Evolutionary conservation across 2,113 vertebrate genomes (phyloP).

Genomic region (Ciconia boyciana): DNA sequence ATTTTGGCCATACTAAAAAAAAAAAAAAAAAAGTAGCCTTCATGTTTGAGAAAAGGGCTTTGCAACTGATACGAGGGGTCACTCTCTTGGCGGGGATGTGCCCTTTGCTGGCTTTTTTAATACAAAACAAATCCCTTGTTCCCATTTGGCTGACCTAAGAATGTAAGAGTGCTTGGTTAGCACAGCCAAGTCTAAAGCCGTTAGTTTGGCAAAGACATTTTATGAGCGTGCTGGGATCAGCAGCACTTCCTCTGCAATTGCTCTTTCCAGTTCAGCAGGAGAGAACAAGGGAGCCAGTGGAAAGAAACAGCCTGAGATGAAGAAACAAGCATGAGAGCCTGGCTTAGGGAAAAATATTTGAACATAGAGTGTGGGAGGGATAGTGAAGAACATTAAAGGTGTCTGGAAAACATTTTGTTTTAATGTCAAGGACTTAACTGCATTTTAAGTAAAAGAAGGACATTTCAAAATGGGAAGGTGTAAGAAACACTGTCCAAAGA

Average conservation of each 20-base stretch:
- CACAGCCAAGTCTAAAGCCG: background rate
- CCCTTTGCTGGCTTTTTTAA: background rate
- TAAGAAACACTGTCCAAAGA: background rate
- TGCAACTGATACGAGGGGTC: background rate
- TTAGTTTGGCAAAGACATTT: background rate
- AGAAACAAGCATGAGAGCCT: background rate
- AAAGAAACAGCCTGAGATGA: background rate
- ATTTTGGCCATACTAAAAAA: background rate
- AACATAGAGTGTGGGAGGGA: background rate
- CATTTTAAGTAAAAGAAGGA: background rate
- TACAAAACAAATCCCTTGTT: background rate
- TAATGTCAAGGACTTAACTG: background rate
- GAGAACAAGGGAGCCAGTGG: background rate
- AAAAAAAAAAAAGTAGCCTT: background rate
- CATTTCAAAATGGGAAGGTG: background rate
- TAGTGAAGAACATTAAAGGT: background rate
- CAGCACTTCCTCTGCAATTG: background rate
- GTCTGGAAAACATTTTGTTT: background rate
- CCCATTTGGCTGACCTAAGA: background rate
- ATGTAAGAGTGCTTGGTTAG: background rate
- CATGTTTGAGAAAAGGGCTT: background rate
- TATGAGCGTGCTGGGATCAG: background rate
- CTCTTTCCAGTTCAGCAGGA: background rate
- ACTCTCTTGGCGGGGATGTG: background rate
- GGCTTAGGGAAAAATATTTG: background rate